phyloP scores from a whole-genome alignment of 2,888 invertebrate species.

The Torymus texanus region DNA sequence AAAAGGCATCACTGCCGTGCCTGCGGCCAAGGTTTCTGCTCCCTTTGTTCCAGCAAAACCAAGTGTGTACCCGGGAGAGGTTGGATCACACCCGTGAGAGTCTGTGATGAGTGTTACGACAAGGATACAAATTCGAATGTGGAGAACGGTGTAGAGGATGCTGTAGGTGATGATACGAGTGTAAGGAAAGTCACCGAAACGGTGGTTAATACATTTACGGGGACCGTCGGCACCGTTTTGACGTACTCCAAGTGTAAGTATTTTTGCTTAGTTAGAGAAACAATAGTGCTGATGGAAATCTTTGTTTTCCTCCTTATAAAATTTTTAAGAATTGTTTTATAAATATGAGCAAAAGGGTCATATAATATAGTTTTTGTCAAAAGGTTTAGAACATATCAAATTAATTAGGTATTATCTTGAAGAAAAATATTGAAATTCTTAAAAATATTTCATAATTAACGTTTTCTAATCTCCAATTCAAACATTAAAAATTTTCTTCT shows the following conservation, averaged over 20 bases:
- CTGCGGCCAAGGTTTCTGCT: conserved; percentile 89
- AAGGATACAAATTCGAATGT: conserved; percentile 68
- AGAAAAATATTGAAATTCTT: too few species aligned
- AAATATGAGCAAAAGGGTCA: too few species aligned
- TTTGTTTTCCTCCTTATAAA: too few species aligned
- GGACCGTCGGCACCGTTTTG: conserved; percentile 82
- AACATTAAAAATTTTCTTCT: too few species aligned
- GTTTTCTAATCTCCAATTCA: too few species aligned
- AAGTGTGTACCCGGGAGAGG: conserved; percentile 84
- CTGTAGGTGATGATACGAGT: conserved; percentile 75
- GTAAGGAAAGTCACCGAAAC: conserved; percentile 83
- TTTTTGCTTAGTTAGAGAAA: neutral
- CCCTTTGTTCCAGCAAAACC: conserved; percentile 81
- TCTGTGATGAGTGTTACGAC: conserved; percentile 83
- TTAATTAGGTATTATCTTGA: too few species aligned
- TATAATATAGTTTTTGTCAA: too few species aligned
- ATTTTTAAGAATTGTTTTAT: too few species aligned
- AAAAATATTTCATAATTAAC: too few species aligned
- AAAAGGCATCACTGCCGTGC: conserved; percentile 86
- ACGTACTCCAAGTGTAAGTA: conserved; percentile 83
- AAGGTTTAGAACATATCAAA: too few species aligned
- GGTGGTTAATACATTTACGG: conserved; percentile 81
- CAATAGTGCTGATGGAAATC: too few species aligned
- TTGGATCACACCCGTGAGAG: conserved; percentile 83
- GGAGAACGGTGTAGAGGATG: conserved; percentile 58